Evolutionary conservation across 2,888 invertebrate genomes (phyloP).

Genomic region (Stenichneumon culpator): DNA sequence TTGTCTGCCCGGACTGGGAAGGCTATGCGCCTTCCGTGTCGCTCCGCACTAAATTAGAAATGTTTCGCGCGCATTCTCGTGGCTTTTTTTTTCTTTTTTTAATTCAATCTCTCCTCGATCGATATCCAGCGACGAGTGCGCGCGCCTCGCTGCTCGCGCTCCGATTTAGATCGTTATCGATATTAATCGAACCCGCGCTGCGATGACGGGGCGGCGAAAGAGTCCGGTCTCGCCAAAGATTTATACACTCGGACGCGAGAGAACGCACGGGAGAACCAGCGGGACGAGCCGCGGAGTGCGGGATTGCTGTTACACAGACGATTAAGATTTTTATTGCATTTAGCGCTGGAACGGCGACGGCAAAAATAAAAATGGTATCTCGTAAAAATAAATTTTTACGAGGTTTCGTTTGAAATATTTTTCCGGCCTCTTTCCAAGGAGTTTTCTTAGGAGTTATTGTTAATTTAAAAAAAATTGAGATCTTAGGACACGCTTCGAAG

Average conservation of each 20-base stretch:
- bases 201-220: constrained; percentile 55
- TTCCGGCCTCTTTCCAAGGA: too few relatives aligned
- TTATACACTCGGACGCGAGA: constrained; percentile 12
- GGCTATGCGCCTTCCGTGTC: constrained; percentile 42
- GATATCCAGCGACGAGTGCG: constrained; percentile 38
- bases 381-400: not conserved
- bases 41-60: constrained; percentile 49
- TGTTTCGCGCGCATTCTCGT: constrained; percentile 20
- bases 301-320: not conserved
- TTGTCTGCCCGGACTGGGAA: constrained; percentile 53
- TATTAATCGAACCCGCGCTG: constrained; percentile 46
- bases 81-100: constrained; percentile 8
- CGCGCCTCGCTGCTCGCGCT: constrained; percentile 1
- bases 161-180: constrained; percentile 66
- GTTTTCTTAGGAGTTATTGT: not conserved
- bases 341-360: not conserved
- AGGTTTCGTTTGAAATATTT: not conserved
- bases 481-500: too few relatives aligned
- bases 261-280: not conserved
- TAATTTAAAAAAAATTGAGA: not conserved
- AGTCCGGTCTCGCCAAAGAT: constrained; percentile 45
- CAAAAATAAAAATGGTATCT: not conserved
- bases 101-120: constrained; percentile 7
- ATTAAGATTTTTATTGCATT: not conserved
- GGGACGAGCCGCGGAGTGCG: not conserved